phyloP scores from a whole-genome alignment of 2,113 vertebrate species.

The Pteruthius melanotis region DNA sequence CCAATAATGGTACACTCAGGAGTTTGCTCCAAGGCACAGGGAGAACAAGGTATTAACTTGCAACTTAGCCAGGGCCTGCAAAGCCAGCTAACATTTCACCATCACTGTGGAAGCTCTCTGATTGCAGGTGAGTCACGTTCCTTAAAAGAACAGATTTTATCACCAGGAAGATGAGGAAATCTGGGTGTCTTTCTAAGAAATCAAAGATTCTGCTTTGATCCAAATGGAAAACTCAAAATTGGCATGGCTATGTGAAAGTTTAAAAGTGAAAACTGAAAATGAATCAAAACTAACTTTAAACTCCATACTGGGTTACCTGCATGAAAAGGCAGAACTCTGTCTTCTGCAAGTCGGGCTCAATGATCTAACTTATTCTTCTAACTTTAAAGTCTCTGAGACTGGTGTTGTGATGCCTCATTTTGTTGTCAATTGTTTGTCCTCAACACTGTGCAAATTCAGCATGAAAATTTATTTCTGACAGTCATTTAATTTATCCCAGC shows the following conservation, averaged over 20 bases:
- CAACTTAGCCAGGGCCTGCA: not conserved
- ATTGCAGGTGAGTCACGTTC: not conserved
- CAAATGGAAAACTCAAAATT: not conserved
- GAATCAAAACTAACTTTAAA: not conserved
- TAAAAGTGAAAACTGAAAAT: not conserved
- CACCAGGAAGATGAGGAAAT: not conserved
- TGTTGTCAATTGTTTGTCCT: not conserved
- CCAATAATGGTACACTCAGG: not conserved
- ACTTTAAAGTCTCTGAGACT: not conserved
- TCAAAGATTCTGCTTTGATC: not conserved
- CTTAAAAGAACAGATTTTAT: not conserved
- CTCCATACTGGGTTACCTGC: not conserved
- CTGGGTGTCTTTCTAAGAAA: not conserved
- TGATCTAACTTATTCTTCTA: not conserved
- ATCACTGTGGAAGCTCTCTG: not conserved
- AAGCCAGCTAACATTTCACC: not conserved
- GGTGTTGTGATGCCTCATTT: not conserved
- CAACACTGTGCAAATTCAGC: not conserved
- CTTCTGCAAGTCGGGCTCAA: not conserved
- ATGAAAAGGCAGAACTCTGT: not conserved
- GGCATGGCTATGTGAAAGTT: not conserved
- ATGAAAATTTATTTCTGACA: not conserved
- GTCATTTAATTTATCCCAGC: conserved; percentile 1
- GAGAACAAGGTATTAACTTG: not conserved
- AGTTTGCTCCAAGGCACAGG: not conserved